These are phyloP conservation scores for Callipepla californica DNA, from an alignment of 2,113 vertebrate species.

Conservation along the genomic window DNA sequence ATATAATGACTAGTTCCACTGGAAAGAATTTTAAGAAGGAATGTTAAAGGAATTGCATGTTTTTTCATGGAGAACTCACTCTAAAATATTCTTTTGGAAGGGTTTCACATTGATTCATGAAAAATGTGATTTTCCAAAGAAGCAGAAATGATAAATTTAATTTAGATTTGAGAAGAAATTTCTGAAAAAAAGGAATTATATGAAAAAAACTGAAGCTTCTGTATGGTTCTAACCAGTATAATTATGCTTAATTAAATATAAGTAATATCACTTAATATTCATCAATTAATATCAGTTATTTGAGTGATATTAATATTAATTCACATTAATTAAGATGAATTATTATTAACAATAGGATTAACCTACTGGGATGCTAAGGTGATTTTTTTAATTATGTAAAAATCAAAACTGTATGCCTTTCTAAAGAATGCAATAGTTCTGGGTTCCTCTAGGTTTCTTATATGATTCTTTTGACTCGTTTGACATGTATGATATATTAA, in stretches of 20 bases:
- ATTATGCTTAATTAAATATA: constrained; percentile 12
- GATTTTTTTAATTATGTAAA: neutral
- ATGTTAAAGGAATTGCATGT: neutral
- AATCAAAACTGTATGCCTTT: neutral
- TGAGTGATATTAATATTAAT: neutral
- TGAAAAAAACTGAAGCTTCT: neutral
- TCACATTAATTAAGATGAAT: neutral
- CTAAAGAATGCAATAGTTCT: neutral
- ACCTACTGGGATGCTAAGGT: neutral
- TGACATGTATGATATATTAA: fast-evolving
- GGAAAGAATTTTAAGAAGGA: neutral
- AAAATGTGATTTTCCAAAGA: neutral
- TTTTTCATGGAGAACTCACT: neutral
- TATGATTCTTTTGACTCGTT: neutral
- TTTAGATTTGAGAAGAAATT: neutral
- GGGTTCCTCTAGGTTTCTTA: neutral
- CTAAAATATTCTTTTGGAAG: neutral
- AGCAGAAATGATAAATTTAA: neutral
- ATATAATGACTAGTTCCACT: neutral
- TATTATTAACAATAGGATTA: neutral
- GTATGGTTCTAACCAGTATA: neutral
- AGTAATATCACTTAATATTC: neutral
- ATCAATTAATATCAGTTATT: neutral
- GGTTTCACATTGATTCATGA: neutral
- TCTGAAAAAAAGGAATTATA: fast-evolving